These are phyloP conservation scores for Antheraea assamensis DNA, from an alignment of 2,888 invertebrate genomes.

Conservation along the genomic window DNA sequence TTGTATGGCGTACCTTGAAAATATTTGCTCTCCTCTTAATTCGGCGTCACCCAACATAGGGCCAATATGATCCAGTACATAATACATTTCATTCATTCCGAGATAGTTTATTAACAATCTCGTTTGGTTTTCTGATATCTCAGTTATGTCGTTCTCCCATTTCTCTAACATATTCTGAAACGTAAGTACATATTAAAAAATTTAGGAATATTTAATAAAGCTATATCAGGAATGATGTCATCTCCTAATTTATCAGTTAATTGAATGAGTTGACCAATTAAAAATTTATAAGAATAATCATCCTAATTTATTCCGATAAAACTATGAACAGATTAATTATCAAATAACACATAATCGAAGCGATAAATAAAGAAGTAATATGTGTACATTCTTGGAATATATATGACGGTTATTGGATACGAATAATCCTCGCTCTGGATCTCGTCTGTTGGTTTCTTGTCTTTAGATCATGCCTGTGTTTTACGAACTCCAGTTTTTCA, in stretches of 20 bases:
- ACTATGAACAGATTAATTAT: too few species aligned
- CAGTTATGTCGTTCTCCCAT: constrained; percentile 58
- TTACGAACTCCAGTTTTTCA: too few species aligned
- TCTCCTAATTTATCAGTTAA: not conserved
- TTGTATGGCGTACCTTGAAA: constrained; percentile 20
- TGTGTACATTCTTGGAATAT: not conserved
- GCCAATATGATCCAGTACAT: constrained; percentile 57
- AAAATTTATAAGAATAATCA: not conserved
- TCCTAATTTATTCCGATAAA: too few species aligned
- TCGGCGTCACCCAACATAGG: constrained; percentile 62
- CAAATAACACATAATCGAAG: not conserved
- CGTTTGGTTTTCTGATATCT: constrained; percentile 54
- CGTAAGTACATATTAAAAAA: not conserved
- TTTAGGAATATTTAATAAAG: not conserved
- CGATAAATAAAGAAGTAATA: not conserved
- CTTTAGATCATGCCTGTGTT: too few species aligned
- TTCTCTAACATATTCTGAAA: constrained; percentile 59
- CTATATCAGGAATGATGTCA: not conserved
- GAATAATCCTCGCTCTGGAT: not conserved
- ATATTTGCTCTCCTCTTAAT: constrained; percentile 34
- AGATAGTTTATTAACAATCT: constrained; percentile 51
- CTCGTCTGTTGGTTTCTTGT: not conserved
- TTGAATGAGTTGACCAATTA: not conserved
- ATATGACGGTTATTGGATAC: not conserved
- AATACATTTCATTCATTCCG: constrained; percentile 60